phyloP scores from a whole-genome alignment of 37 sponge, comb jelly and placozoan species.

The Axinella damicornis region DNA sequence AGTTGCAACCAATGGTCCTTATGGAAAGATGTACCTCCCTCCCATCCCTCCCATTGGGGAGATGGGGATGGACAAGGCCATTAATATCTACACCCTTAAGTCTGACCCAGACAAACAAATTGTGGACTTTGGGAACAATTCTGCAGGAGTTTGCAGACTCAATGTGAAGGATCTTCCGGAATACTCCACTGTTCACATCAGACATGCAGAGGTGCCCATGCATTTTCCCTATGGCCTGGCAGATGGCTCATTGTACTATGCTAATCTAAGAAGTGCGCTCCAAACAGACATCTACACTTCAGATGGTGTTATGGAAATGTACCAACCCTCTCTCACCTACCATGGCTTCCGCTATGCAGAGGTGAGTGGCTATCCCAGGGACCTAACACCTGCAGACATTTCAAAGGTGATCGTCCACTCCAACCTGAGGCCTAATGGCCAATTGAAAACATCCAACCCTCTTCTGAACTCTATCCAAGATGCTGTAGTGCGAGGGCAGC shows the following conservation, averaged over 20 bases:
- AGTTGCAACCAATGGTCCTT: constrained; percentile 37
- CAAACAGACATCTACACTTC: constrained; percentile 43
- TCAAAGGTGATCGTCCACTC: constrained; percentile 33
- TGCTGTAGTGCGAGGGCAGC: constrained; percentile 52
- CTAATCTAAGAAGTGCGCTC: constrained; percentile 49
- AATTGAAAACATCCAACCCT: constrained; percentile 33
- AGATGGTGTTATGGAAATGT: background rate
- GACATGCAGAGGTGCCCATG: constrained; percentile 64
- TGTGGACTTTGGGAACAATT: constrained; percentile 66
- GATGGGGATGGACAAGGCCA: constrained; percentile 9
- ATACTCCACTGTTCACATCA: constrained; percentile 6
- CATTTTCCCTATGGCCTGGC: constrained; percentile 64
- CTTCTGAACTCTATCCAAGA: constrained; percentile 59
- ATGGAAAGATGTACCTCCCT: constrained; percentile 34
- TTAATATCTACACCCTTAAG: constrained; percentile 20
- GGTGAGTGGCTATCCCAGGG: constrained; percentile 49
- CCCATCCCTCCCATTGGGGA: constrained; percentile 48
- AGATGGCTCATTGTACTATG: constrained; percentile 69
- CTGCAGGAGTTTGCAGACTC: constrained; percentile 58
- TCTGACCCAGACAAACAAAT: constrained; percentile 41
- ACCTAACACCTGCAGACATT: constrained; percentile 52
- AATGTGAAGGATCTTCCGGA: background rate
- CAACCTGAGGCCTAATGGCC: constrained; percentile 19
- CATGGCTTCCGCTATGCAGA: constrained; percentile 80
- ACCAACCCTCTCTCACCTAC: constrained; percentile 72